Base-by-base conservation (phyloP, 2,797 vertebrate genomes). In the Parotocinclus haroldoi region DNA sequence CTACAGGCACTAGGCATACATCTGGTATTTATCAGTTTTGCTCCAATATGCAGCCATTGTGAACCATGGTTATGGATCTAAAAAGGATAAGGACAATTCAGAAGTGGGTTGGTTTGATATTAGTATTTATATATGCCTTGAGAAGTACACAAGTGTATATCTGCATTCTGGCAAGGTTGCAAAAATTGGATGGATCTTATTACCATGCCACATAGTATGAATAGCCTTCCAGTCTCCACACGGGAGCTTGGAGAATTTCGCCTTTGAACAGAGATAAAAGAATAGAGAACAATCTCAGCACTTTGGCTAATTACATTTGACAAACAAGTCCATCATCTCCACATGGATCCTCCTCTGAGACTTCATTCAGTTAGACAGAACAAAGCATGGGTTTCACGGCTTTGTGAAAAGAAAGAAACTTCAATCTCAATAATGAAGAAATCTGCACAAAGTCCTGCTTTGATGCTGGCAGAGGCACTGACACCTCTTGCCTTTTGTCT, bases 301-400 rank as follows among this genome's bases (percentile, higher is more conserved):
- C 77, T 84, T 86, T 78, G 77, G 81, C 83, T 89, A 87, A 88
- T 87, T 85, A 81, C 75, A 73, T 85, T 81, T 80, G 84, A 88
- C 85, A 85, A 82, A 81, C 72, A 73, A 72, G 80, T 82, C 78
- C 74, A 81, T 83, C 77, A 70, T 75, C 69, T 76, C 77, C 62
- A 72, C 63, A 78, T 77, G 73, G 71, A 64, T 66, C 80, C 73
- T 78, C 78, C 74, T 80, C 73, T 68, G 77, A 83, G 81, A 79
- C 74, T 80, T 74, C 49, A 46, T 76, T 80, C 61, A 64, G 70
- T 78, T 79, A 81, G 66, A 83, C 82, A 82, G 81, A 84, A 86
- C 85, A 85, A 83, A 83, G 83, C 76, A 74, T 80, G 63, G 80
- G 81, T 83, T 78, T 78, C 79, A 76, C 76, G 59, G 71, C 58